phyloP scores from a whole-genome alignment of 1,140 invertebrate genomes.

The Eueides isabella region DNA sequence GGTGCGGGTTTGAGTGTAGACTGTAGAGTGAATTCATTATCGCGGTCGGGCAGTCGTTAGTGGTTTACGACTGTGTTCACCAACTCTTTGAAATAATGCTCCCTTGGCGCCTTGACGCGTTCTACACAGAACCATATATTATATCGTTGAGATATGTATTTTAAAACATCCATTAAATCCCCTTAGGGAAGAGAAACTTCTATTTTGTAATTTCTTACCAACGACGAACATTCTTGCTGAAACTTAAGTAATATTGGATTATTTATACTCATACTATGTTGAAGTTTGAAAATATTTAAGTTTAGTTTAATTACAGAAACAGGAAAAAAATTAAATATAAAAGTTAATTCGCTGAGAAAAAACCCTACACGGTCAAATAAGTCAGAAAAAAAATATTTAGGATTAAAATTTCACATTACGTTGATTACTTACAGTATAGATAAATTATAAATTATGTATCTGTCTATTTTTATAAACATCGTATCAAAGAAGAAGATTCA shows the following conservation, averaged over 20 bases:
- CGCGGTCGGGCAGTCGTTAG: conserved; percentile 75
- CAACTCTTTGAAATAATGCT: conserved; percentile 76
- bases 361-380: too few species aligned
- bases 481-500: too few species aligned
- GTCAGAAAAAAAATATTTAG: too few species aligned
- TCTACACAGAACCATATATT: conserved; percentile 44
- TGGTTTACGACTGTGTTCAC: conserved; percentile 72
- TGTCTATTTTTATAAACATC: too few species aligned
- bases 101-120: conserved; percentile 57
- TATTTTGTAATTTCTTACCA: conserved; percentile 26
- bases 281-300: neutral
- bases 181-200: conserved; percentile 14
- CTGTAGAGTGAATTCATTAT: conserved; percentile 76
- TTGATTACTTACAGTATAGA: too few species aligned
- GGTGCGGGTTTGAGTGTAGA: conserved; percentile 61
- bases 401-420: too few species aligned
- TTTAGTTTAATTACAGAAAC: neutral
- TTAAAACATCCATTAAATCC: conserved; percentile 28
- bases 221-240: neutral
- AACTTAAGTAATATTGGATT: neutral
- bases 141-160: conserved; percentile 33
- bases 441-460: too few species aligned
- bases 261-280: neutral
- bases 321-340: too few species aligned
- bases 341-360: too few species aligned